Base-by-base conservation (phyloP, 2,888 invertebrate genomes). In the Meta bourneti region DNA sequence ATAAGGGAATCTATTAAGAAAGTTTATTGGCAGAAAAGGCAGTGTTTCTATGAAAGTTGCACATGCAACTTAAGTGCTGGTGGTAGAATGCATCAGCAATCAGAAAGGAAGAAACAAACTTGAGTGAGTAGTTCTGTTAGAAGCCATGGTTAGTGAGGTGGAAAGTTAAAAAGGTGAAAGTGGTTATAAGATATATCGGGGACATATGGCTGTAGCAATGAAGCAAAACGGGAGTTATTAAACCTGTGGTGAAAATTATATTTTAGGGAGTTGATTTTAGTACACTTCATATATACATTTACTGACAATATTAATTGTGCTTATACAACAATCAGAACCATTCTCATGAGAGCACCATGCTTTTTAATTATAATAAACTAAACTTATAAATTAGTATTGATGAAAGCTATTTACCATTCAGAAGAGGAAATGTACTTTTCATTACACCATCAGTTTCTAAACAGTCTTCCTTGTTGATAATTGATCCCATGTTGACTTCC, bases 361-460 rank as follows among this genome's bases (percentile, higher is more conserved):
- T 51, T 16, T 51, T 51, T 19, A 48, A 51, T 49, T 6, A 16
- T 8, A 52, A 78, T 34, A 7, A 52, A 13, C 6, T 6, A 52
- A 5, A 51, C 7, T 6, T 7, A 54, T 54, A 20, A 11, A 79
- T 6, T 7, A 54, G 54, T 6, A 54, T 13, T 20, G 19, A 11
- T 61, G 7, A 80, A 20, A 71, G 16, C 7, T 34, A 19, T 71
- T 71, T 82, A 82, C 81, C 81, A 69, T 34, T 19, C 13, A 48
- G 19, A 8, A 71, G 13, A 82, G 81, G 49, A 71, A 49, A 9
- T 20, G 71, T n/a, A 11, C n/a, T 13, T 16, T 2, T 69, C 19
- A 34, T 70, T n/a, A 49, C 34, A 49, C 11, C 9, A 8, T 19
- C 70, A 48, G 7, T 19, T 71, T n/a, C 71, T 9, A 71, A 49